Evolutionary conservation across 2,113 vertebrate genomes (phyloP), one percentile per base, ranked within the genome.

Genomic region (Manacus vitellinus): DNA sequence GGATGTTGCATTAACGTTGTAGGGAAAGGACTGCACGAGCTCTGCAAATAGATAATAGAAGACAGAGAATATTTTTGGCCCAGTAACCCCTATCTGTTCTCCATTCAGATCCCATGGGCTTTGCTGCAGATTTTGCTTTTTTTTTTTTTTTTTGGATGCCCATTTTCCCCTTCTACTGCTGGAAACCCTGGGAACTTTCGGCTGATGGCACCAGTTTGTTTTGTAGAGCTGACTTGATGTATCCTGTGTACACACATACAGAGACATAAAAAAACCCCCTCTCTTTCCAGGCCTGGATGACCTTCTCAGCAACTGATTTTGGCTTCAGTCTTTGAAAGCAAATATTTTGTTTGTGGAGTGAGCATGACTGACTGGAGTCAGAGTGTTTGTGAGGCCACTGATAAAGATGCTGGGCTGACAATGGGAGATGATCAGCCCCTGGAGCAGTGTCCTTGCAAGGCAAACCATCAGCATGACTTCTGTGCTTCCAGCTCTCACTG

Each of bases 371-470:
- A 30, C 41, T 8, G 8, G 33, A 77, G 55, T 47, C 41, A 46
- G 30, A 46, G 30, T 4, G 6, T 59, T 68, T 47, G 51, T n/a
- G 65, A 41, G 79, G 39, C 78, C 52, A 54, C 63, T 68, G 83
- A 54, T 22, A 79, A n/a, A 85, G 68, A 13, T 20, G 47, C 51
- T 35, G 65, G 73, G 46, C 46, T 52, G 66, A 41, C 44, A 43
- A 4, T 12, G 25, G 59, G 71, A 52, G 19, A 9, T 0, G 0
- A 31, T 18, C 55, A 20, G 63, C 18, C n/a, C 63, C 15, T 3
- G 4, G 55, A 37, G 14, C 61, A 44, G 33, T 28, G 51, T 28
- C 62, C 54, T 58, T 31, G 62, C 66, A 33, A 35, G 23, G 56
- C 23, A 73, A 86, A 54, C 68, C 81, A 46, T 25, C 46, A 47